These are phyloP conservation scores for Nyctibius bracteatus DNA, from an alignment of 2,113 vertebrate species.

Conservation along the genomic window DNA sequence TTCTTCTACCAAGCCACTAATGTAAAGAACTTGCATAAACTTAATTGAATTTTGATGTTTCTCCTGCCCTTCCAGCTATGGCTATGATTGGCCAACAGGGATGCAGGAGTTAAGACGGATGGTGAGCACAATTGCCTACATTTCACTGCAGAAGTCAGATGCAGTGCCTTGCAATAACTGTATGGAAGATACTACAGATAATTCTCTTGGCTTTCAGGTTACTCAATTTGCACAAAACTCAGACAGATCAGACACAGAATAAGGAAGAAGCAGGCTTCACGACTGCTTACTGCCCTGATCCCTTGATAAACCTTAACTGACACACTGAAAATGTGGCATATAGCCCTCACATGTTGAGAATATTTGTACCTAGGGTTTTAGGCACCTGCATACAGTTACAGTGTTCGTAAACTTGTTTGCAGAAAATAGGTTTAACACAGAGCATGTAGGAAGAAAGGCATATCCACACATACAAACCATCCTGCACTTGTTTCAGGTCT, in stretches of 20 bases:
- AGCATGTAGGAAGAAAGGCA: accelerated
- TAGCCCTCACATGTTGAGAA: accelerated
- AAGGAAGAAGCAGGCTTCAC: background rate
- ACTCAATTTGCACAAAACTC: background rate
- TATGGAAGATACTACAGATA: background rate
- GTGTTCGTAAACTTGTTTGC: background rate
- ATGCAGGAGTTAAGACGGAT: background rate
- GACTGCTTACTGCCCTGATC: background rate
- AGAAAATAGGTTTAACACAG: background rate
- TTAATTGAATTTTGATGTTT: background rate
- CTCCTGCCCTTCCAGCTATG: background rate
- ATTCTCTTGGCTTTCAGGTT: background rate
- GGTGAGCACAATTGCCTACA: background rate
- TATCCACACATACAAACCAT: background rate
- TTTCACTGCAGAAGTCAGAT: background rate
- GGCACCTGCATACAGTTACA: background rate
- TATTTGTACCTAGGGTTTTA: background rate
- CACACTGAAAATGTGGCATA: background rate
- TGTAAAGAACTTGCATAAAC: background rate
- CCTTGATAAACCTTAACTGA: background rate
- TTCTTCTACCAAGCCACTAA: background rate
- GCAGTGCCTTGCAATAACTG: background rate
- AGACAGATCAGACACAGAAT: background rate
- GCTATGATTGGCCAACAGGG: accelerated
- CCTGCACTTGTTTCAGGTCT: background rate